A percentile compares a stretch with the other conserved stretches of the same genome.
Conservation (phyloP, 2,797 vertebrate species). For the Squalus acanthias region DNA sequence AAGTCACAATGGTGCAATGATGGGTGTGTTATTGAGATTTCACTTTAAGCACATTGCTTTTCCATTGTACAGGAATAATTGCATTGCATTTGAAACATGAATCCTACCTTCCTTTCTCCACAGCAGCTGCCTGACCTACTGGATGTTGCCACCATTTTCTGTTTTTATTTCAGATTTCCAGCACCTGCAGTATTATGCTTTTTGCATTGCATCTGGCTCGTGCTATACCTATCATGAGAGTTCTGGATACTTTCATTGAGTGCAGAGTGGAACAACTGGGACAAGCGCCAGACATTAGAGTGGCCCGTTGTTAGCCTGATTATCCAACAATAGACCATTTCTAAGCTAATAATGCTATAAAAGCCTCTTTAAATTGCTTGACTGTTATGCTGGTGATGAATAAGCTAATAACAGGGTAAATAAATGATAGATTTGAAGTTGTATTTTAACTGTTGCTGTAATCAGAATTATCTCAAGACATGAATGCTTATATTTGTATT, state of each 20-base stretch:
- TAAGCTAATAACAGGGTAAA: background rate
- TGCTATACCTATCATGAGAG: background rate
- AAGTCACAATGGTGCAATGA: background rate
- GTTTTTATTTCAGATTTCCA: background rate
- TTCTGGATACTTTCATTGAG: background rate
- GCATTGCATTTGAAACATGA: background rate
- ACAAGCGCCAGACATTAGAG: background rate
- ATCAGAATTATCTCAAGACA: background rate
- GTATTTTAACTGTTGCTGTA: background rate
- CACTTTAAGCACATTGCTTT: too few species aligned
- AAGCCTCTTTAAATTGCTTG: slow-evolving; percentile 19
- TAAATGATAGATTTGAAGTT: background rate
- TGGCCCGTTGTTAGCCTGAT: background rate
- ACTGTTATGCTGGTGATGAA: background rate
- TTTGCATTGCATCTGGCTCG: background rate
- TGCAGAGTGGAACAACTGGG: background rate
- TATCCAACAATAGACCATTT: background rate
- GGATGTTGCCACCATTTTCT: background rate
- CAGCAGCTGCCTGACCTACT: background rate
- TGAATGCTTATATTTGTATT: background rate
- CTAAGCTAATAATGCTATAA: background rate
- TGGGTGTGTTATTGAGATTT: background rate
- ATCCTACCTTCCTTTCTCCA: background rate
- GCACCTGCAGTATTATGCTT: background rate
- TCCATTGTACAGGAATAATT: background rate